phyloP scores from a whole-genome alignment of 2,797 vertebrate genomes.

The Botia almorhae region DNA sequence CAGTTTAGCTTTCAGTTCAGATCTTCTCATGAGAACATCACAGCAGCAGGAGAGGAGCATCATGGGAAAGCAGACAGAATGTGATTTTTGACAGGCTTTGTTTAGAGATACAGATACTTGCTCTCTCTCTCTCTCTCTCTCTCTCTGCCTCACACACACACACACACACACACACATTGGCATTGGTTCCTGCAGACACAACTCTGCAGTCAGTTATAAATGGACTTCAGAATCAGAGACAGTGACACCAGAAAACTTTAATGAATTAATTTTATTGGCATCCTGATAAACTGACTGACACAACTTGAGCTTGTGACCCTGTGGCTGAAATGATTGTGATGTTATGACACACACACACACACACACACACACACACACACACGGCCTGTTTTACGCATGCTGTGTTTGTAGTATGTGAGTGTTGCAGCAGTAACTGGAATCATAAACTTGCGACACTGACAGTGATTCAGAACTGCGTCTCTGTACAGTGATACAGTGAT shows the following conservation, averaged over 20 bases:
- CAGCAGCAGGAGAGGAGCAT: background rate
- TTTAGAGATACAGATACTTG: conserved; percentile 1
- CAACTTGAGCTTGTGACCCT: background rate
- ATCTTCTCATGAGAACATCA: background rate
- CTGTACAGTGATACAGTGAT: background rate
- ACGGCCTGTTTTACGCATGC: background rate
- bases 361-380: conserved; percentile 29
- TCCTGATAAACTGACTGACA: conserved; percentile 45
- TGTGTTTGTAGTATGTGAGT: background rate
- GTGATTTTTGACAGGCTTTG: too few species aligned
- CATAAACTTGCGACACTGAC: background rate
- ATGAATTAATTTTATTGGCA: conserved; percentile 49
- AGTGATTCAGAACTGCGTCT: background rate
- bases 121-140: background rate
- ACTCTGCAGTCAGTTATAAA: too few species aligned
- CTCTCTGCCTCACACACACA: too few species aligned
- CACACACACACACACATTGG: too few species aligned
- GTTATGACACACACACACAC: conserved; percentile 2
- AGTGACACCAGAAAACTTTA: conserved; percentile 2
- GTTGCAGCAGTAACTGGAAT: background rate
- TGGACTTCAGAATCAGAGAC: background rate
- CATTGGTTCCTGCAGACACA: too few species aligned
- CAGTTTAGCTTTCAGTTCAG: background rate
- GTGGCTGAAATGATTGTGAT: conserved; percentile 36
- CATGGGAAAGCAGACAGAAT: too few species aligned